Base-by-base conservation (phyloP, 1,140 invertebrate genomes). In the Rhynchophorus ferrugineus region DNA sequence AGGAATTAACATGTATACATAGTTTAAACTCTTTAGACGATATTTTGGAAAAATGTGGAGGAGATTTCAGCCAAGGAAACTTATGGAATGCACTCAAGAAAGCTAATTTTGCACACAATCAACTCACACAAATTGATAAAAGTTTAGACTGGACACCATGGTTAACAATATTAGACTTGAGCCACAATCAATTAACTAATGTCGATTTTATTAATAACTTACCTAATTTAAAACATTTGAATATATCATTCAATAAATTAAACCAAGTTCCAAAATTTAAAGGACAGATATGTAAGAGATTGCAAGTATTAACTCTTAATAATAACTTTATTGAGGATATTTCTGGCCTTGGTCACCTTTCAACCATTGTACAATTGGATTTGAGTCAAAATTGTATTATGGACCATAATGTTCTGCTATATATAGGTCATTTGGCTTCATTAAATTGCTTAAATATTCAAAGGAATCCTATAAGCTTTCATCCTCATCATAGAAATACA, bases 231-330 rank as follows among this genome's bases (percentile, higher is more conserved):
- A 81, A 78, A 61, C 72, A 76, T 54, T 60, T 82, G 1, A 80
- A 83, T 70, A 60, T 83, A 13, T 75, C 78, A 24, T 83, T 73
- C 56, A 83, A 83, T 59, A 77, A 77, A 61, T 61, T 83, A n/a
- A 73, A 75, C 43, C 51, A 58, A 38, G 60, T 81, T 42, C 80
- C 81, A 9, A 54, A 56, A 3, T 76, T 83, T 48, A 75, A 75
- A 57, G 73, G 73, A 58, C 60, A 58, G 39, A 57, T 67, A n/a
- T 63, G 61, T 49, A 62, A 51, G 36, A 57, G 63, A 29, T 38
- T 69, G 17, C 67, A 69, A 42, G 61, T 66, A 48, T 44, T 69
- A 9, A 54, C 61, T 13, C 21, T 67, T n/a, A 61, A 57, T 6
- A 63, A 65, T 50, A 69, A 69, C 50, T 69, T 70, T 48, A 68